phyloP scores from a whole-genome alignment of 2,888 invertebrate genomes.

The Eupithecia exiguata region DNA sequence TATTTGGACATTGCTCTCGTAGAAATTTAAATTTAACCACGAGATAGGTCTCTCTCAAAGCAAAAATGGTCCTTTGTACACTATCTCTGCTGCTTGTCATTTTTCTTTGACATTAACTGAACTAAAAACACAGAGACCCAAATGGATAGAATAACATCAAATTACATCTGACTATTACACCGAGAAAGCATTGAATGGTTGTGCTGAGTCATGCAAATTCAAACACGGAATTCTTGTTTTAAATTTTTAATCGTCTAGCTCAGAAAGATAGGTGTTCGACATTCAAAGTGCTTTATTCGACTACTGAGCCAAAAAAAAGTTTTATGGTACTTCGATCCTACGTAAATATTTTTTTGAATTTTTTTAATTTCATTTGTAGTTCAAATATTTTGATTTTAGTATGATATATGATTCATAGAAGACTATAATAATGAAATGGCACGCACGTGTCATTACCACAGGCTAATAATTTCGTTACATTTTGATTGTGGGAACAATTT shows the following conservation, averaged over 20 bases:
- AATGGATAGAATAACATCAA: background rate
- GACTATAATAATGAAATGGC: constrained; percentile 49
- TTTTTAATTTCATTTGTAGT: too few species aligned
- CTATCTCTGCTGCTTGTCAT: background rate
- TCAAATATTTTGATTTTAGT: background rate
- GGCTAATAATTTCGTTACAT: constrained; percentile 43
- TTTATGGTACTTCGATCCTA: too few species aligned
- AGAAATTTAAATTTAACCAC: background rate
- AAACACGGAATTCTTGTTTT: too few species aligned
- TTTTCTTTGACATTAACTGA: too few species aligned
- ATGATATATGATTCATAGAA: background rate
- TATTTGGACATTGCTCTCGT: background rate
- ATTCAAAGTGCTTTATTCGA: too few species aligned
- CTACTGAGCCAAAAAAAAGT: too few species aligned
- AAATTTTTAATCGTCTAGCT: too few species aligned
- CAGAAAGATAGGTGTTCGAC: too few species aligned
- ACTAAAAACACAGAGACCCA: background rate
- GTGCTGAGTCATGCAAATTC: too few species aligned
- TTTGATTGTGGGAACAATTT: constrained; percentile 26
- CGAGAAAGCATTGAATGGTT: too few species aligned
- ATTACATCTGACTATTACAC: background rate
- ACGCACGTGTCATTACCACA: constrained; percentile 56
- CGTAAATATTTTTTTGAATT: too few species aligned
- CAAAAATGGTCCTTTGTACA: too few species aligned
- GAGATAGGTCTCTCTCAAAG: background rate